Percentiles rank a stretch among this genome's conserved stretches.
These are phyloP conservation scores for Chrysochloris asiatica DNA, from an alignment of 2,113 vertebrate genomes.

Conservation along the genomic window DNA sequence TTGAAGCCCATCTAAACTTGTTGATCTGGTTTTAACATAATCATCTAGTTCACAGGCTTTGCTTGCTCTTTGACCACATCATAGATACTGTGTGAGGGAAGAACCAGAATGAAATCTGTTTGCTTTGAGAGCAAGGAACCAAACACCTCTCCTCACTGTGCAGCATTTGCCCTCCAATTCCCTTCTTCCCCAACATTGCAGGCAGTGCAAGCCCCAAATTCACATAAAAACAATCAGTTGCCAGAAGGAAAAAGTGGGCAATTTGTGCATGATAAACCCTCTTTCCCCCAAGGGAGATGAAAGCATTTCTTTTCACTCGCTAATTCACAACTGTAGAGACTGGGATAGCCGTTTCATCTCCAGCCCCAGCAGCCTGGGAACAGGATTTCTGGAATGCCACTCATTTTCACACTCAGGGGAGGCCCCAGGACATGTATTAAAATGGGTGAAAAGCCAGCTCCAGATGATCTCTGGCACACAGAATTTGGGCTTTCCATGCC, in stretches of 20 bases:
- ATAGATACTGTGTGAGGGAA: background rate
- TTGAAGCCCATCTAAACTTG: background rate
- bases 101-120: background rate
- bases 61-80: slow-evolving; percentile 3
- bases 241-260: background rate
- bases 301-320: slow-evolving; percentile 17
- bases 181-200: background rate
- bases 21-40: background rate
- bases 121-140: background rate
- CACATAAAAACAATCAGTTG: background rate
- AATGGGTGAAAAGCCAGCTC: background rate
- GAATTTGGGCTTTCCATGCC: background rate
- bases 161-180: background rate
- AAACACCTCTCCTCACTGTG: background rate
- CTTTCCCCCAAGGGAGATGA: background rate
- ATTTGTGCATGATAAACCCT: background rate
- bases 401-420: background rate
- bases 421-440: slow-evolving; percentile 25
- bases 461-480: slow-evolving; percentile 36
- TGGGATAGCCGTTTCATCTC: background rate
- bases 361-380: background rate
- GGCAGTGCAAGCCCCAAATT: background rate
- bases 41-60: background rate
- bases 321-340: background rate
- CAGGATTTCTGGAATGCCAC: slow-evolving; percentile 43